A percentile compares a stretch with the other conserved stretches of the same genome.
phyloP scores from a whole-genome alignment of 1,140 invertebrate species.

The Leptinotarsa defecta region DNA sequence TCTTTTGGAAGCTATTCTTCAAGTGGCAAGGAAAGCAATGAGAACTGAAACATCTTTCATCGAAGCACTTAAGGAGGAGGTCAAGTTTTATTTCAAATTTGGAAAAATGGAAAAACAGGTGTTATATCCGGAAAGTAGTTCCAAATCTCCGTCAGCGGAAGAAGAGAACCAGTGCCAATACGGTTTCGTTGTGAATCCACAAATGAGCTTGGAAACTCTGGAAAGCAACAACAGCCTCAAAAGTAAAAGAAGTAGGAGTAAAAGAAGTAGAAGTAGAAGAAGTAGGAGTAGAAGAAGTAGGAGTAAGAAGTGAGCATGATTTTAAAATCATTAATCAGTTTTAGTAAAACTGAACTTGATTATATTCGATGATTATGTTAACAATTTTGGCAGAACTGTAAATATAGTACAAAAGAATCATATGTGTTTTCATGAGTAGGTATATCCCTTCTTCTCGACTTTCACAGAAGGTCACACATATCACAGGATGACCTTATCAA shows the following conservation, averaged over 20 bases:
- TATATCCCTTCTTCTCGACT: no score
- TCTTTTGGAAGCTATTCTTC: slow-evolving; percentile 41
- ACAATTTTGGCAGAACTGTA: no score
- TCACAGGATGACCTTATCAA: no score
- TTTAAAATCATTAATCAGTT: no score
- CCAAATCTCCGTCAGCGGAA: background rate
- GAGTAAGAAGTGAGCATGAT: background rate
- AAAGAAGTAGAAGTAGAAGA: slow-evolving; percentile 12
- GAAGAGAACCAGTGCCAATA: background rate
- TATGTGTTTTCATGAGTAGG: no score
- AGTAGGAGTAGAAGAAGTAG: slow-evolving; percentile 18
- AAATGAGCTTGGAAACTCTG: slow-evolving; percentile 12
- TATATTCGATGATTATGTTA: no score
- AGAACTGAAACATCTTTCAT: slow-evolving; percentile 38
- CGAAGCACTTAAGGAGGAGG: slow-evolving; percentile 56
- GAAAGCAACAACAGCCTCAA: slow-evolving; percentile 22
- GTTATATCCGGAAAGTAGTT: background rate
- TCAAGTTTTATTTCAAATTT: slow-evolving; percentile 64
- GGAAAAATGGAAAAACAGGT: slow-evolving; percentile 17
- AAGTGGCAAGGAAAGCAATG: slow-evolving; percentile 41
- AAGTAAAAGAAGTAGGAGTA: slow-evolving; percentile 15
- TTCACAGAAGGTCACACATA: no score
- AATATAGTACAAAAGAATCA: no score
- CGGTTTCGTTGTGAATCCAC: slow-evolving; percentile 11
- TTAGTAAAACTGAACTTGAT: no score